phyloP scores from a whole-genome alignment of 2,797 vertebrate genomes.

The Somateria mollissima region DNA sequence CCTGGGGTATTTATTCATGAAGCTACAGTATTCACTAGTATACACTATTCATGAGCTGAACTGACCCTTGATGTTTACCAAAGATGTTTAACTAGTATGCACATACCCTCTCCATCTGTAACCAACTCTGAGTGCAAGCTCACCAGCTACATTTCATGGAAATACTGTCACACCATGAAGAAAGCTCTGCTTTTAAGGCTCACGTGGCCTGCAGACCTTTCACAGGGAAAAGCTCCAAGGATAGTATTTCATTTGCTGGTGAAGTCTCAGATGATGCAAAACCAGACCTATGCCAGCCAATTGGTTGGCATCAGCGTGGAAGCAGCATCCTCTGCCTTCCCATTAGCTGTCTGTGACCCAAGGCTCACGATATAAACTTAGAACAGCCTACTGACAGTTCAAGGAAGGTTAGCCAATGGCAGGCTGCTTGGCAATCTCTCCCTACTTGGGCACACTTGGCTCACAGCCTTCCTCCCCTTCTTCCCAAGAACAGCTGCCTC shows the following conservation, averaged over 20 bases:
- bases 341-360: background rate
- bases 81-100: background rate
- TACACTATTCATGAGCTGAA: background rate
- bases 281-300: background rate
- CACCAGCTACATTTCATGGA: background rate
- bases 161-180: background rate
- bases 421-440: background rate
- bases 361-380: conserved; percentile 17
- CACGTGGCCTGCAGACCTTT: background rate
- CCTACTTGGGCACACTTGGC: conserved; percentile 6
- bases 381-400: conserved; percentile 14
- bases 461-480: background rate
- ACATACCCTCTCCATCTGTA: fast-evolving
- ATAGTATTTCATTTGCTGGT: background rate
- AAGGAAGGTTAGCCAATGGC: background rate
- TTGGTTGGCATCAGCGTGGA: background rate
- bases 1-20: background rate
- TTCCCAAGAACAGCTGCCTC: conserved; percentile 51
- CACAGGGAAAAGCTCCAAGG: background rate
- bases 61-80: background rate
- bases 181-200: background rate
- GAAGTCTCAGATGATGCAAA: background rate
- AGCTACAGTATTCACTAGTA: background rate
- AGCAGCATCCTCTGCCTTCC: background rate
- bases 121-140: background rate